Base-by-base conservation (phyloP, 92 coral and sea anemone species). In the Porites evermanni region DNA sequence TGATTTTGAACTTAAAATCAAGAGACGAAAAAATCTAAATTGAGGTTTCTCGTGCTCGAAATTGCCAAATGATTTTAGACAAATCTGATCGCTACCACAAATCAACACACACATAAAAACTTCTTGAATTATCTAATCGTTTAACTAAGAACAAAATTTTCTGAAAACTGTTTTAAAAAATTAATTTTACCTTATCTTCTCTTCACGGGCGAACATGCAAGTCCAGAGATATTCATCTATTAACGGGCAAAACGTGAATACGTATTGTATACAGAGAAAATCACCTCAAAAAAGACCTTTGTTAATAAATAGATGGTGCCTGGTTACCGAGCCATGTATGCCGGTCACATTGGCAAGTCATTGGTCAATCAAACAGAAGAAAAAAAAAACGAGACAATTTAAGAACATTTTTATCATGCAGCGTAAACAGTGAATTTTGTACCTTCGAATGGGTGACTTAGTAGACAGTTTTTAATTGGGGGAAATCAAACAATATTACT, bases 281-380 rank as follows among this genome's bases (percentile, higher is more conserved):
- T 54, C 56, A 20, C 12, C 38, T 23, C 74, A 64, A 26, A 26
- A 81, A 10, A 26, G 4, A 47, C 21, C 50, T 72, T 73, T 26
- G 32, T 64, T 58, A 8, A 18, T 23, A 44, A 72, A 72, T 44
- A 71, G 19, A 9, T 11, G 12, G 7, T 44, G 59, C 12, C 6
- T 58, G 74, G 74, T 61, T 71, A 58, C 69, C 53, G 12, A 19
- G 72, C 38, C 12, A 9, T 44, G 64, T 56, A n/a, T 71, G 23
- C 54, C 63, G 47, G 54, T n/a, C 72, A 38, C 47, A 38, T 38
- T 38, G 47, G 47, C 47, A 38, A 38, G 71, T 72, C 60, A 82
- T 70, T 82, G 79, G 79, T 20, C 63, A 72, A 20, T 7, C 12
- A 12, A 44, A 47, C 70, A 72, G 44, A 72, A 82, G 38, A 14